Evolutionary conservation across 2,888 invertebrate species (phyloP).

Genomic region (Oithona nana): DNA sequence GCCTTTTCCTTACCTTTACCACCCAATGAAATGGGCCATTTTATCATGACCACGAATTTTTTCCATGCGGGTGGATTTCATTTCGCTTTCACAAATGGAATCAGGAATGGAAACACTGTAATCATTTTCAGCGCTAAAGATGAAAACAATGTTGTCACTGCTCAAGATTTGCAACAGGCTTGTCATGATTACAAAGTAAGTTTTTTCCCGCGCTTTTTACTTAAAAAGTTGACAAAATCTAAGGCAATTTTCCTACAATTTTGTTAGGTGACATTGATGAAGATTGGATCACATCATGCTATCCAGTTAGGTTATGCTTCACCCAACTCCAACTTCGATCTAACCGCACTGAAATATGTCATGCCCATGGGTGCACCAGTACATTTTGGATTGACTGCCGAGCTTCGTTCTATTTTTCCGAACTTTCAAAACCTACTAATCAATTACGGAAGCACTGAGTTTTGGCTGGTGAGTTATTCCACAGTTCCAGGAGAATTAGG

Average conservation of each 20-base stretch:
- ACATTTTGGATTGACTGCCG: neutral
- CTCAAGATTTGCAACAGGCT: neutral
- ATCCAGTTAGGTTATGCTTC: neutral
- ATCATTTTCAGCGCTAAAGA: neutral
- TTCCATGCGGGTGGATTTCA: neutral
- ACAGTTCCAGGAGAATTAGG: neutral
- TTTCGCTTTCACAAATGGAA: neutral
- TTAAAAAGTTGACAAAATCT: too few relatives aligned
- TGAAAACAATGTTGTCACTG: neutral
- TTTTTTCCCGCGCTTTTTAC: too few relatives aligned
- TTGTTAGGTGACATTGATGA: neutral
- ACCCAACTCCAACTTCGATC: neutral
- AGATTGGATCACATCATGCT: neutral
- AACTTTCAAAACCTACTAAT: neutral
- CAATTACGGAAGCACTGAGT: neutral
- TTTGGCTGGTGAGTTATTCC: neutral
- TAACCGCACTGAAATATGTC: neutral
- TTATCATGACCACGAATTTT: neutral
- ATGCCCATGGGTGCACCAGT: neutral
- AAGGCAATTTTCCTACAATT: too few relatives aligned
- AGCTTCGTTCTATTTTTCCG: neutral
- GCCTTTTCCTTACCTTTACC: neutral
- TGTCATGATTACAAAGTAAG: neutral
- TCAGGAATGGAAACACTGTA: neutral
- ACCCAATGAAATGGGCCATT: neutral